phyloP scores from a whole-genome alignment of 2,888 invertebrate species.

The Anoplius nigerrimus region DNA sequence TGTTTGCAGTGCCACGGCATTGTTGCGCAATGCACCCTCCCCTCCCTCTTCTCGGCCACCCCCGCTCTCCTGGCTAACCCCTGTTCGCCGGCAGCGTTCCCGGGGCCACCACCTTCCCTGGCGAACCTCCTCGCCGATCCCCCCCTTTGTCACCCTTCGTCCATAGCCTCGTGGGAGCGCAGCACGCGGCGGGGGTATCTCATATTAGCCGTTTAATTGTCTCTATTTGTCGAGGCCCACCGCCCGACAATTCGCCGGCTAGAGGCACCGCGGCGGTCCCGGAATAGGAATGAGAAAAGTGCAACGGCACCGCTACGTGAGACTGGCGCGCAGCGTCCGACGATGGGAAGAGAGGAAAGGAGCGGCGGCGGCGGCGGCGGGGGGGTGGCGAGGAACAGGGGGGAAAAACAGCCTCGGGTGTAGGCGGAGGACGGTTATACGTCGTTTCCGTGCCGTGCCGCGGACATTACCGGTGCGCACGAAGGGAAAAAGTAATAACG shows the following conservation, averaged over 20 bases:
- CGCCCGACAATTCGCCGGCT: constrained; percentile 45
- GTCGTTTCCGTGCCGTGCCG: constrained; percentile 24
- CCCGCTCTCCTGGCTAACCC: neutral
- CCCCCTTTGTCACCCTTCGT: constrained; percentile 9
- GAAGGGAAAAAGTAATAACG: no score
- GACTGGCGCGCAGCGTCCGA: no score
- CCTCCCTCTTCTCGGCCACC: constrained; percentile 6
- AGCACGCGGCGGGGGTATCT: constrained; percentile 53
- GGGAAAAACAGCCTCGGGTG: neutral
- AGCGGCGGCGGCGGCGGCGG: neutral
- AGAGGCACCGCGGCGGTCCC: neutral
- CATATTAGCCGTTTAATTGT: constrained; percentile 65
- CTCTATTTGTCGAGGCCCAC: constrained; percentile 60
- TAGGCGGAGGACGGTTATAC: neutral
- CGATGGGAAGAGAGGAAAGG: neutral
- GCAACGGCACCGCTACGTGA: neutral
- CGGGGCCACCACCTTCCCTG: constrained; percentile 9
- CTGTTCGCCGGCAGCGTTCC: neutral
- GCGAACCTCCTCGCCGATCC: constrained; percentile 19
- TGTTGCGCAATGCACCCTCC: constrained; percentile 47
- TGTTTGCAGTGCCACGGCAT: constrained; percentile 55
- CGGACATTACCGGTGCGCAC: constrained; percentile 24
- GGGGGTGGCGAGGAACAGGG: neutral
- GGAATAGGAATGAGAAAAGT: constrained; percentile 17
- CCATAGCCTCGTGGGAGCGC: constrained; percentile 51